Base-by-base conservation (phyloP, 2,888 invertebrate genomes). In the Calliscelio sp. region DNA sequence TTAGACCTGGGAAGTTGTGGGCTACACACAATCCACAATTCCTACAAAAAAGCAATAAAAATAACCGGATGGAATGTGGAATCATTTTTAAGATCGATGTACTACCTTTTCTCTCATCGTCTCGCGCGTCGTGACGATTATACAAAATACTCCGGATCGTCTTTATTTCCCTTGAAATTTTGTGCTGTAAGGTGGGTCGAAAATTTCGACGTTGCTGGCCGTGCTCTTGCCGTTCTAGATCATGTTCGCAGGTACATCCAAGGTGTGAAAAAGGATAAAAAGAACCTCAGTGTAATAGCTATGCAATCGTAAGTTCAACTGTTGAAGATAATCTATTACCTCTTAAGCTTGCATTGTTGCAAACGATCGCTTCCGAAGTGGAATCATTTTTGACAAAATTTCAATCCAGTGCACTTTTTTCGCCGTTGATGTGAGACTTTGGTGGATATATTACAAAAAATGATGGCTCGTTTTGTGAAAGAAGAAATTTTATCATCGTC, bases 1-100 rank as follows among this genome's bases (percentile, higher is more conserved):
- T n/a, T 91, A 10, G 84, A 89, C 24, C 73, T 90, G 41, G 90
- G 90, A 41, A 86, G 84, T 49, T 91, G 90, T 68, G 89, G 89
- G 38, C 83, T 91, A 6, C 90, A 90, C 77, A 82, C 84, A n/a
- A 71, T 88, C 20, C 87, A 90, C 85, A 87, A 89, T 35, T 86
- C 89, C 16, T 89, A 90, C 20, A 88, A 89, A 74, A 84, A 87
- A 8, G 89, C 87, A 3, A 79, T 87, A 14, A 84, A 83, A 25
- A 78, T 44, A 49, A 81, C 85, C 10, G 57, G 63, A 4, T 90
- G 89, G 88, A 55, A 85, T 2, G 28, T 90, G 24, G 59, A 70
- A 2, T 55, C 61, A 55, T 86, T 89, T 66, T 81, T 91, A 8
- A 59, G 78, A 10, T 85, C 86, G 44, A 10, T 87, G 20, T 90